Evolutionary conservation across 2,113 vertebrate genomes (phyloP), one percentile per base, ranked within the genome.

Genomic region (Girardinichthys multiradiatus): DNA sequence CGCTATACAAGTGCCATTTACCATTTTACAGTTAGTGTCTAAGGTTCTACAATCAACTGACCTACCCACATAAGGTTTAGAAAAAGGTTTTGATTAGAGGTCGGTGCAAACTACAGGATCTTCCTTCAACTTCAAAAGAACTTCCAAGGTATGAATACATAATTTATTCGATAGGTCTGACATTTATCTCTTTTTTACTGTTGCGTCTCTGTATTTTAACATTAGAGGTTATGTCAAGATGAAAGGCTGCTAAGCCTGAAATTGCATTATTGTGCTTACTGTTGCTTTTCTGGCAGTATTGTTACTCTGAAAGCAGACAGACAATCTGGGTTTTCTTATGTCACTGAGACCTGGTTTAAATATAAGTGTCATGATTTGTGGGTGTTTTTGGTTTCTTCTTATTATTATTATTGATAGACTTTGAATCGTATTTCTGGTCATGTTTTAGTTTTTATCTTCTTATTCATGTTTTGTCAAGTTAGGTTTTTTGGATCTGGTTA

Each of bases 271-370:
- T 26, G 10, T 6, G n/a, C 24, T 57, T 57, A n/a, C 4, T 26
- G 26, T 57, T 57, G 24, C 26, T 57, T 57, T 57, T 26, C n/a
- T 57, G 54, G 54, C 54, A 26, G n/a, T 57, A 27, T 57, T 27
- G 13, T 57, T 57, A 57, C 54, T 26, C 54, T 57, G 84, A 88
- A 81, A 89, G 76, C 79, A 81, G 82, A 77, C 80, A 83, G 69
- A 72, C 76, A 83, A 83, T 86, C 77, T 54, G 77, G 59, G 68
- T 89, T 83, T 89, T 82, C 74, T 79, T 83, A 59, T 89, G 85
- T 82, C 76, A 83, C 61, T 65, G 57, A 79, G 67, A 87, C 79
- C 67, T 62, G 64, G n/a, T n/a, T n/a, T n/a, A n/a, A n/a, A n/a
- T n/a, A n/a, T n/a, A n/a, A n/a, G n/a, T n/a, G n/a, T n/a, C n/a